Evolutionary conservation across 64 coral and sea anemone species (phyloP).

Genomic region (Dendrophyllia cribrosa): DNA sequence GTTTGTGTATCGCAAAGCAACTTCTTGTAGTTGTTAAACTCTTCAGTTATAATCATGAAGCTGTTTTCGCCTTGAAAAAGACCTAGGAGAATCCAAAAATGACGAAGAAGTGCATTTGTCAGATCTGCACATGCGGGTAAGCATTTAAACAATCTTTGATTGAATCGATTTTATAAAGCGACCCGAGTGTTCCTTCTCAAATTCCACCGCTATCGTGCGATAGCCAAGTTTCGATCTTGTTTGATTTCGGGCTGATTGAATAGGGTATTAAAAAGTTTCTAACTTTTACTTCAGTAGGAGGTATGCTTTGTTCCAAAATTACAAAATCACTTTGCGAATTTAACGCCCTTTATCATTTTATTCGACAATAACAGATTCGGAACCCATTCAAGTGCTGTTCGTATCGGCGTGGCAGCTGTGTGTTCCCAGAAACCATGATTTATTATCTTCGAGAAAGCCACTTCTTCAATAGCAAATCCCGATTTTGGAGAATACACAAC

Average conservation of each 20-base stretch:
- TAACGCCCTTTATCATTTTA: neutral
- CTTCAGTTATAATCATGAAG: neutral
- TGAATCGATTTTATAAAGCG: neutral
- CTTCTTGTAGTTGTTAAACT: neutral
- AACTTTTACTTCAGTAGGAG: constrained; percentile 10
- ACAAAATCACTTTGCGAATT: neutral
- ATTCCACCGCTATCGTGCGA: neutral
- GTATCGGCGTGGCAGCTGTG: neutral
- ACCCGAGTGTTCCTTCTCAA: neutral
- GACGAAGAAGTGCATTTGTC: constrained; percentile 98
- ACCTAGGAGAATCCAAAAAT: neutral
- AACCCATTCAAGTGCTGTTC: constrained; percentile 1
- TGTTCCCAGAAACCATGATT: neutral
- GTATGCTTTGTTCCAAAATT: neutral
- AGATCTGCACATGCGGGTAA: constrained; percentile 97
- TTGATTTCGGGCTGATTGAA: neutral
- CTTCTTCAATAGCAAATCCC: neutral
- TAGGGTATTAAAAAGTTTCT: neutral
- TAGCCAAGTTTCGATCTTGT: neutral
- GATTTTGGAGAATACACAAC: neutral
- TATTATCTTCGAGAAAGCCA: constrained; percentile 4
- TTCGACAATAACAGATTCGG: neutral
- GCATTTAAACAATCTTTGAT: constrained; percentile 34
- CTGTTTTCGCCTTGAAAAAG: neutral
- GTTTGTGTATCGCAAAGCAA: constrained; percentile 22